Evolutionary conservation across 2,888 invertebrate species (phyloP).

Genomic region (Phyto melanocephala): DNA sequence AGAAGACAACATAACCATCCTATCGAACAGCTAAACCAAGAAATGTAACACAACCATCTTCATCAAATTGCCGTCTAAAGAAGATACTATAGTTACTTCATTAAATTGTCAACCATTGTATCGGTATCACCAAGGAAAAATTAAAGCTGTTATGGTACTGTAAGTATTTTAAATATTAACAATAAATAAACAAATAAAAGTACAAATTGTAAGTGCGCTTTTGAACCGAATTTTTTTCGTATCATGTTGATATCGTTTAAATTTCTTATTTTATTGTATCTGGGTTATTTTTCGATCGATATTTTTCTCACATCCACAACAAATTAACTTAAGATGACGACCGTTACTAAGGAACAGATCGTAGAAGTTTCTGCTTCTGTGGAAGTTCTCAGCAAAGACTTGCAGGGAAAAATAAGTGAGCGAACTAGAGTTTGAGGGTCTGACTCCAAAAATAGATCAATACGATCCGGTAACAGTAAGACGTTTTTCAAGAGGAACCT

Average conservation of each 20-base stretch:
- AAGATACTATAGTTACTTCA: too few relatives aligned
- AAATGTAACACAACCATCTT: too few relatives aligned
- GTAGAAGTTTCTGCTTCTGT: neutral
- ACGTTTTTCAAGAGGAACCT: neutral
- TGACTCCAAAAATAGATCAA: neutral
- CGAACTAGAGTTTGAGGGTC: neutral
- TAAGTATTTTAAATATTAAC: too few relatives aligned
- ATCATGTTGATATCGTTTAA: too few relatives aligned
- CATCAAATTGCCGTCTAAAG: too few relatives aligned
- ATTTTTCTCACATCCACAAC: neutral
- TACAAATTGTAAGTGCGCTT: neutral
- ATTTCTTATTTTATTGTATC: neutral
- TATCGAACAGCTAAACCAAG: too few relatives aligned
- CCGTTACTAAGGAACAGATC: neutral
- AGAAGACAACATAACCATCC: too few relatives aligned
- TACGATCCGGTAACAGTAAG: neutral
- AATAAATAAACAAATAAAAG: too few relatives aligned
- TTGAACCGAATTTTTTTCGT: neutral
- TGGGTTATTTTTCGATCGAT: neutral
- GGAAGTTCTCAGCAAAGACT: neutral
- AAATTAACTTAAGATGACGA: conserved; percentile 6
- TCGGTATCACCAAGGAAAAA: too few relatives aligned
- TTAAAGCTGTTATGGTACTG: too few relatives aligned
- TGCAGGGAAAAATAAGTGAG: neutral
- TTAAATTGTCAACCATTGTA: too few relatives aligned